Evolutionary conservation across 2,113 vertebrate genomes (phyloP).

Genomic region (Argyrosomus japonicus): DNA sequence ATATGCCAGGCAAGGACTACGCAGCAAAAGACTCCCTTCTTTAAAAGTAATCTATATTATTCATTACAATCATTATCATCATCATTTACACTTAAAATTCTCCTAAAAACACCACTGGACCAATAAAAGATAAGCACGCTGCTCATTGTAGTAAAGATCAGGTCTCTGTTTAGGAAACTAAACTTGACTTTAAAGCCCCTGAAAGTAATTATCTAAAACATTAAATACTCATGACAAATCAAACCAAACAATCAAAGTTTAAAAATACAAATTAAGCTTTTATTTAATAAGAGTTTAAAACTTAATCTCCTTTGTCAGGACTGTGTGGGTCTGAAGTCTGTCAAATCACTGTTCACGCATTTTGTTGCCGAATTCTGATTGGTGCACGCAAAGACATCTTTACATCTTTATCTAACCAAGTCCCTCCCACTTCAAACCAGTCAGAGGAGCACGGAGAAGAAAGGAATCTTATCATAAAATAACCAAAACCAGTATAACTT

Average conservation of each 20-base stretch:
- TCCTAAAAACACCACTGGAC: neutral
- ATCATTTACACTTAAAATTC: neutral
- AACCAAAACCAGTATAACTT: neutral
- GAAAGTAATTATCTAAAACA: neutral
- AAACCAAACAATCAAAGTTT: neutral
- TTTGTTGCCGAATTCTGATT: too few species aligned
- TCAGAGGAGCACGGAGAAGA: neutral
- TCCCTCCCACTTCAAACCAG: neutral
- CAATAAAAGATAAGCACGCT: neutral
- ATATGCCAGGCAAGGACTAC: neutral
- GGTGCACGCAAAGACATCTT: too few species aligned
- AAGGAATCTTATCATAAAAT: neutral
- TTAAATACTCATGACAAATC: neutral
- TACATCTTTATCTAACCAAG: too few species aligned
- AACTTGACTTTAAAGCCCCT: neutral
- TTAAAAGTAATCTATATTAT: neutral
- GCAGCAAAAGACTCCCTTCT: too few species aligned
- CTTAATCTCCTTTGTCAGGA: neutral
- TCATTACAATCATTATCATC: too few species aligned
- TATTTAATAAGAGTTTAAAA: neutral
- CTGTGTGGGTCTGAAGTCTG: neutral
- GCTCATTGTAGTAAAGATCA: neutral
- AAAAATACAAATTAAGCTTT: neutral
- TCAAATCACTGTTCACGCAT: too few species aligned
- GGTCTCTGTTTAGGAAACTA: neutral